Percentiles rank a stretch among this genome's conserved stretches.
Evolutionary conservation across 2,888 invertebrate species (phyloP).

Genomic region (Uropetala carovei): DNA sequence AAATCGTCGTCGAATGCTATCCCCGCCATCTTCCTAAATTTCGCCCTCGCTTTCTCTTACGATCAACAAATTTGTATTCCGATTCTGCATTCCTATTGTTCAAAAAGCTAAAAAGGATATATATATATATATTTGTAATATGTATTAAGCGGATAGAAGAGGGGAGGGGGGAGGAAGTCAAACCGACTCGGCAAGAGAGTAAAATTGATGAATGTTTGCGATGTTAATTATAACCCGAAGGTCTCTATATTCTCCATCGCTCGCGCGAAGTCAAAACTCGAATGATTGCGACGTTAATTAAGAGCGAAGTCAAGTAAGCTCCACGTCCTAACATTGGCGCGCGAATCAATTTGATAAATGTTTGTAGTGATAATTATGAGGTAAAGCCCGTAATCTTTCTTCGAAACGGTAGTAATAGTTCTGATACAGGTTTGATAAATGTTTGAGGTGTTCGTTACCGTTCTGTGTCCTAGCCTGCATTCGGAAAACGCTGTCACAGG

Average conservation of each 20-base stretch:
- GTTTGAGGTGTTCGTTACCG: neutral
- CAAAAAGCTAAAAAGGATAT: slow-evolving; percentile 9
- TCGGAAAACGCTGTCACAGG: neutral
- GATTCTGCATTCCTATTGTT: neutral
- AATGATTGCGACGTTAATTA: slow-evolving; percentile 14
- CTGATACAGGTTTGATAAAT: neutral
- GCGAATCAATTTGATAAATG: neutral
- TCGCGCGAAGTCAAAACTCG: neutral
- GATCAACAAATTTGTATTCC: neutral
- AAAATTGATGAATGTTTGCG: neutral
- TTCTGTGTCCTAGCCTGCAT: neutral
- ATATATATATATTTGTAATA: neutral
- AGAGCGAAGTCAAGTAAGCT: neutral
- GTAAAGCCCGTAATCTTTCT: neutral
- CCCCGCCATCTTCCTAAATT: too few species aligned
- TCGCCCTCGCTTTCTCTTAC: neutral
- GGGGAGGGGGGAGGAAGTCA: too few species aligned
- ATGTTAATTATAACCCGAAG: neutral
- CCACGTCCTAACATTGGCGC: neutral
- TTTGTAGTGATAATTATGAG: neutral
- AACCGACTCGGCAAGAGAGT: neutral
- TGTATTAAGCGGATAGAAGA: too few species aligned
- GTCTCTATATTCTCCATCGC: neutral
- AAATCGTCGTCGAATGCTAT: neutral
- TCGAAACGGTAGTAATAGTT: neutral